A percentile compares a stretch with the other conserved stretches of the same genome.
Conservation (phyloP, 2,113 vertebrate species). For the Mugil cephalus region DNA sequence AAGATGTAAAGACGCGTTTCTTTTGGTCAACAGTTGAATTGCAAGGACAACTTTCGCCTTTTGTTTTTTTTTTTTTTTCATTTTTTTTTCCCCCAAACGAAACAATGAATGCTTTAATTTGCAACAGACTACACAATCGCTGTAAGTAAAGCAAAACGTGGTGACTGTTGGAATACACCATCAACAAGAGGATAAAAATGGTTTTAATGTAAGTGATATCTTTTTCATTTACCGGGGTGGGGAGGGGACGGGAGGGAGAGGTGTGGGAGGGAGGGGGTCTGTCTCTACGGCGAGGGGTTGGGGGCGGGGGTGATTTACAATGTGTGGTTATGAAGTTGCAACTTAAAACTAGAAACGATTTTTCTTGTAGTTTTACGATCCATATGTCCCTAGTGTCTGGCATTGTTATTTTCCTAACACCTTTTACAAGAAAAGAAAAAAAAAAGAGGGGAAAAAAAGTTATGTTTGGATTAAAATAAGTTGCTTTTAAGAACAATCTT, state of each 20-base stretch:
- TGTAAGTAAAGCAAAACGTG: conserved; percentile 84
- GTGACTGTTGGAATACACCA: conserved; percentile 86
- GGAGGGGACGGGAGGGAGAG: conserved; percentile 26
- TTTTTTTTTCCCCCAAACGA: conserved; percentile 55
- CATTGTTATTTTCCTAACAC: conserved; percentile 84
- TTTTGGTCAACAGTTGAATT: conserved; percentile 72
- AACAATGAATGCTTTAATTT: conserved; percentile 86
- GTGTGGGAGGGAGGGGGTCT: conserved; percentile 27
- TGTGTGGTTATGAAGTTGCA: conserved; percentile 83
- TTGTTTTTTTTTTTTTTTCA: not conserved
- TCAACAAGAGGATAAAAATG: conserved; percentile 83
- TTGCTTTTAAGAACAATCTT: conserved; percentile 79
- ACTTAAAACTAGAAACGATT: conserved; percentile 82
- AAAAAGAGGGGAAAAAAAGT: conserved; percentile 37
- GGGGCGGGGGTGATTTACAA: conserved; percentile 61
- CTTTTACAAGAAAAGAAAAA: conserved; percentile 72
- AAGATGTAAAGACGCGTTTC: conserved; percentile 85
- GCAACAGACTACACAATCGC: conserved; percentile 85
- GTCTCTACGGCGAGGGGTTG: not conserved
- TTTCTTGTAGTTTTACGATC: conserved; percentile 85
- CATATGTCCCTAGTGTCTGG: conserved; percentile 83
- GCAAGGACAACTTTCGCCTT: conserved; percentile 78
- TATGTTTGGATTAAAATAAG: conserved; percentile 77
- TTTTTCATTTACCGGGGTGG: conserved; percentile 77
- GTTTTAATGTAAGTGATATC: conserved; percentile 88